Base-by-base conservation (phyloP, 2,888 invertebrate genomes). In the Psococerastis gibbosa region DNA sequence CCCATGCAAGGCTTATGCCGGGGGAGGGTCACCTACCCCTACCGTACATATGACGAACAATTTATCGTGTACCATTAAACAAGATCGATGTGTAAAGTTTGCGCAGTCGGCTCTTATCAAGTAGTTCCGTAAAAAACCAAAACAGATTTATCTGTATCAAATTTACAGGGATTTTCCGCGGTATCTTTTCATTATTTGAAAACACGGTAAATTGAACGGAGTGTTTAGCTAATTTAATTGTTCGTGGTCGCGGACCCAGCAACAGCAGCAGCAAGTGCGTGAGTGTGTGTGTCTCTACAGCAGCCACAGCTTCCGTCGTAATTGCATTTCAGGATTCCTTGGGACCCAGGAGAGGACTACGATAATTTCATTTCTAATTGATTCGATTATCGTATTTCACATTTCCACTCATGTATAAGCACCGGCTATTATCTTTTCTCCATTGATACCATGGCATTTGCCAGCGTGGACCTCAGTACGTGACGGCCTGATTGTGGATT, bases 121-220 rank as follows among this genome's bases (percentile, higher is more conserved):
- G 22, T 16, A 38, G 38, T 38, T 17, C 20, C 6, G 38, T 18
- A 38, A 38, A 38, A 38, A 38, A 38, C 17, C 38, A 20, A 38
- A 38, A 38, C 38, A 38, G 38, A 38, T 38, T 38, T 38, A 38
- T 38, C 38, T 38, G 20, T 38, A 38, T 38, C 38, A 38, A 38
- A 38, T 38, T 38, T 38, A 38, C 20, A n/a, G 20, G 38, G 38
- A 38, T 38, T 38, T 38, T 11, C 38, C 38, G 22, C 17, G 38
- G 20, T 38, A 38, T 38, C 17, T 38, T 22, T 38, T 38, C 38
- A 38, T 38, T 38, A 38, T 38, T 38, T 38, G 38, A 38, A 38
- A 38, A 38, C 38, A 38, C 22, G 22, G 38, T 13, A 38, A 38
- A 38, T 38, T 38, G 38, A 38, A 38, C 38, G 38, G 38, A 13